phyloP scores from a whole-genome alignment of 2,888 invertebrate genomes.

The Sipha maydis region DNA sequence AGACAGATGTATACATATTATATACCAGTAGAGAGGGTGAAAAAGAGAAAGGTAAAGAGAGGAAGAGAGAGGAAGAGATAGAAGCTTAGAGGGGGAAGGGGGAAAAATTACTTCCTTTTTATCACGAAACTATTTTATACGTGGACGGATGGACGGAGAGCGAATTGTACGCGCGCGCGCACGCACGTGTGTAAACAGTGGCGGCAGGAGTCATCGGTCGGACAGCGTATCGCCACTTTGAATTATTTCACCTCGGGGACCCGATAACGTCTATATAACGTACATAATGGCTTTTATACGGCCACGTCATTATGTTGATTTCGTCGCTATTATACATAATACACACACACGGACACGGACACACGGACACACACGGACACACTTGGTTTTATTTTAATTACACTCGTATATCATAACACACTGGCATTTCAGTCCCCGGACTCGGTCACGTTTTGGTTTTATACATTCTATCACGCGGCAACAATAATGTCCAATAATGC shows the following conservation, averaged over 20 bases:
- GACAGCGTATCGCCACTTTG: conserved; percentile 42
- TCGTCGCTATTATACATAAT: conserved; percentile 22
- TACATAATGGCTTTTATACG: conserved; percentile 41
- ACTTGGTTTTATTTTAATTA: conserved; percentile 39
- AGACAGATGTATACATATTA: neutral
- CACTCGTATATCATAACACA: conserved; percentile 9
- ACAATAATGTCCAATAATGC: neutral
- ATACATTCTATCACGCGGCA: neutral
- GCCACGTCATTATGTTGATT: conserved; percentile 43
- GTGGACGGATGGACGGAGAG: neutral
- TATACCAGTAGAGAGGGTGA: neutral
- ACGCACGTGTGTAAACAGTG: neutral
- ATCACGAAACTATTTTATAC: neutral
- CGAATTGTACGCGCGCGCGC: neutral
- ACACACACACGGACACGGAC: neutral
- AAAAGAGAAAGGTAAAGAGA: neutral
- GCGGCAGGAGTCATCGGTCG: conserved; percentile 2
- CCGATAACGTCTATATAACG: conserved; percentile 30
- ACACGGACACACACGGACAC: neutral
- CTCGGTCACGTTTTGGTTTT: conserved; percentile 30
- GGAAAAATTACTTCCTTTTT: neutral
- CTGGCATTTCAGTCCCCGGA: neutral
- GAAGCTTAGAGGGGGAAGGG: neutral
- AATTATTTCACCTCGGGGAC: conserved; percentile 61
- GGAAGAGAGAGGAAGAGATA: neutral